Conservation (phyloP, 2,888 invertebrate species). For the Pristionchus fissidentatus region DNA sequence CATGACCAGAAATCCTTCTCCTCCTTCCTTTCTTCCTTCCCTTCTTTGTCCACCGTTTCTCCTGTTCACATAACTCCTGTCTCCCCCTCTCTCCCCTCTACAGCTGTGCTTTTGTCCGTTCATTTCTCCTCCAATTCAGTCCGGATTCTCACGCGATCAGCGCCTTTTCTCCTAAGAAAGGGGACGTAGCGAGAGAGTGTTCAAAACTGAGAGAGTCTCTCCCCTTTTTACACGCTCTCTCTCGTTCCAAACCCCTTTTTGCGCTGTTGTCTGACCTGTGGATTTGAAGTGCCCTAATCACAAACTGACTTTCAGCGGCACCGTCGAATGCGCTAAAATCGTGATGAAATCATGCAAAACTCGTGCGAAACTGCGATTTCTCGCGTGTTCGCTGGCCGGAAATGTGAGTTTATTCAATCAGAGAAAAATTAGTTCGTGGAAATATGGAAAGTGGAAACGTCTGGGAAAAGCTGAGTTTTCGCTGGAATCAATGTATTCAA, state of each 20-base stretch:
- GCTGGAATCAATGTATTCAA: too few species aligned
- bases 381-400: neutral
- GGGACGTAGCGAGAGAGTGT: too few species aligned
- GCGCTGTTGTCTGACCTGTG: neutral
- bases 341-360: constrained; percentile 3
- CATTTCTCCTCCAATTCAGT: neutral
- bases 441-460: neutral
- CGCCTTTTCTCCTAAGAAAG: too few species aligned
- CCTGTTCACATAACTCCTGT: neutral
- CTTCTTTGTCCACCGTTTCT: neutral
- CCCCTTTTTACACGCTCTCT: neutral
- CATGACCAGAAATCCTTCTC: neutral
- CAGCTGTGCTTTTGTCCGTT: neutral
- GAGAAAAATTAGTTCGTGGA: neutral
- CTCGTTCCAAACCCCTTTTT: neutral
- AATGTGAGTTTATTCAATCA: constrained; percentile 7
- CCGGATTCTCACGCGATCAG: too few species aligned
- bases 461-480: too few species aligned
- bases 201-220: too few species aligned
- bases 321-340: neutral
- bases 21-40: neutral
- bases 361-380: constrained; percentile 23
- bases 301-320: neutral
- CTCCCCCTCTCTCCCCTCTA: neutral
- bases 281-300: neutral